These are phyloP conservation scores for Lamellibrachia satsuma DNA, from an alignment of 2,888 invertebrate genomes.

Conservation along the genomic window DNA sequence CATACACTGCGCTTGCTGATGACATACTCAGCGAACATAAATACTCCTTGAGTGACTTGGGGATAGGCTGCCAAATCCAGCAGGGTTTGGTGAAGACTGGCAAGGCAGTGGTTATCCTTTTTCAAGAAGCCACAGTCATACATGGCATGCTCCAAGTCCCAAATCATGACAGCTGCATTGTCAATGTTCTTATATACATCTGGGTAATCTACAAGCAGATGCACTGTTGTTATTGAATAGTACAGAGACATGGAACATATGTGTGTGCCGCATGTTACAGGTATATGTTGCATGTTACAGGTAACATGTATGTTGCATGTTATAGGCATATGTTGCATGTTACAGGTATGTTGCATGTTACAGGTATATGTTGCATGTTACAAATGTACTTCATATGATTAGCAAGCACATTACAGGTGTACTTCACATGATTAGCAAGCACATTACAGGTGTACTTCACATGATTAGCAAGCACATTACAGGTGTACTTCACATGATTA, in stretches of 20 bases:
- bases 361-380: too few relatives aligned
- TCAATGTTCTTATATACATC: neutral
- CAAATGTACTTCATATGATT: too few relatives aligned
- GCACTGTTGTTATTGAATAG: neutral
- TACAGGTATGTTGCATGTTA: too few relatives aligned
- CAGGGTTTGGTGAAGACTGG: conserved; percentile 1
- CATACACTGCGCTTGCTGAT: neutral
- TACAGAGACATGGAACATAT: neutral
- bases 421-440: too few relatives aligned
- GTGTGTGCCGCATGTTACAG: neutral
- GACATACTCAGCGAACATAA: neutral
- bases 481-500: too few relatives aligned
- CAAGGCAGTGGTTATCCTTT: neutral
- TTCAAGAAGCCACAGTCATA: conserved; percentile 6
- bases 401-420: too few relatives aligned
- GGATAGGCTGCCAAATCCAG: neutral
- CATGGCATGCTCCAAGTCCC: conserved; percentile 1
- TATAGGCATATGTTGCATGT: too few relatives aligned
- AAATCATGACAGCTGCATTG: neutral
- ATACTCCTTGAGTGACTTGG: neutral
- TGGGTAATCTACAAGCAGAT: conserved; percentile 6
- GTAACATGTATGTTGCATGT: too few relatives aligned
- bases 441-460: too few relatives aligned
- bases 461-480: too few relatives aligned
- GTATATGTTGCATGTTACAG: neutral